Evolutionary conservation across 1,140 invertebrate genomes (phyloP).

Genomic region (Drosophila nikananu): DNA sequence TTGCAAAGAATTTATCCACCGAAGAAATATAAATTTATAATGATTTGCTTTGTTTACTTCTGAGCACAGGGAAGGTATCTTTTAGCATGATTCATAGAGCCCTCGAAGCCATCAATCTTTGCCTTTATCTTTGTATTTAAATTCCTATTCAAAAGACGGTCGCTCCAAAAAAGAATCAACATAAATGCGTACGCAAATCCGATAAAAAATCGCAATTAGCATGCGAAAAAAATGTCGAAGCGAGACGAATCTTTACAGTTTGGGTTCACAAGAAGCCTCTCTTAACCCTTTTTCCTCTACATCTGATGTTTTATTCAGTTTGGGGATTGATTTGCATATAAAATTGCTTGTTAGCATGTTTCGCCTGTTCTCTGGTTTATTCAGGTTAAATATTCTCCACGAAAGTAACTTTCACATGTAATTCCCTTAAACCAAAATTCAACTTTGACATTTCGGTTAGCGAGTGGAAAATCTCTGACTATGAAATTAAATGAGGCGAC

Average conservation of each 20-base stretch:
- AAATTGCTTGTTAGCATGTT: conserved; percentile 71
- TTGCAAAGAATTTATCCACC: conserved; percentile 27
- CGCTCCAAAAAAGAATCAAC: conserved; percentile 12
- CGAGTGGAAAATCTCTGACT: conserved; percentile 43
- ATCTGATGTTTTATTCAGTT: conserved; percentile 73
- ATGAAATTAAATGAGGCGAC: conserved; percentile 35
- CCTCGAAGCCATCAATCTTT: conserved; percentile 56
- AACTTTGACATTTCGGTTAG: conserved; percentile 63
- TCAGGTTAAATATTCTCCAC: conserved; percentile 37
- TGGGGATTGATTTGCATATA: conserved; percentile 66
- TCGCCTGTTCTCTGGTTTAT: conserved; percentile 36
- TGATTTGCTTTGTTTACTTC: conserved; percentile 39
- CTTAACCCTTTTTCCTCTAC: conserved; percentile 6
- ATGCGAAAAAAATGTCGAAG: conserved; percentile 41
- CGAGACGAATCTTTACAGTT: conserved; percentile 31
- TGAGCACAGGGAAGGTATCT: conserved; percentile 33
- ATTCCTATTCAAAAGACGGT: conserved; percentile 49
- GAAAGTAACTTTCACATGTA: conserved; percentile 54
- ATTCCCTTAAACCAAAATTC: conserved; percentile 33
- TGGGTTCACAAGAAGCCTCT: neutral
- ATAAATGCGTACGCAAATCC: conserved; percentile 37
- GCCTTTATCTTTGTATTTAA: conserved; percentile 49
- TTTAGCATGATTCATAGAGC: conserved; percentile 52
- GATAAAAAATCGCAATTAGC: conserved; percentile 55
- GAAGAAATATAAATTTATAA: conserved; percentile 12